Evolutionary conservation across 2,888 invertebrate species (phyloP), one percentile per base, ranked within the genome.

Genomic region (Dynastes grantii): DNA sequence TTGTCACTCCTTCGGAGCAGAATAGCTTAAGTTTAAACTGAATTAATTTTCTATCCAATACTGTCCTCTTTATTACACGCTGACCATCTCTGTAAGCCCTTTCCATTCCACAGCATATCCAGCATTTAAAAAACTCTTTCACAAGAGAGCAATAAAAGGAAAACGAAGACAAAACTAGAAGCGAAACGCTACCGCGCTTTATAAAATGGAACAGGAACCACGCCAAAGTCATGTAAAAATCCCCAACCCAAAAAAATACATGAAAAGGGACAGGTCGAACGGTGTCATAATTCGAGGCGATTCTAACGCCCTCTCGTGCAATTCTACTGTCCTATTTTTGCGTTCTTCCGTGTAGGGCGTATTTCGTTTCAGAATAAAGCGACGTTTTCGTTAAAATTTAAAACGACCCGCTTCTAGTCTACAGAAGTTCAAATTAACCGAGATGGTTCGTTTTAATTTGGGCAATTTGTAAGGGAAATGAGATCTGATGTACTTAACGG

Each of bases 161-260:
- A 49, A 49, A 13, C 32, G 1, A 3, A 16, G 1, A 13, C n/a
- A 40, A 40, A 65, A 49, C 32, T 22, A 11, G 63, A 22, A 11
- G 45, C 45, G 45, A 45, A 45, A n/a, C 3, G 49, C 0, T 5
- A 22, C 3, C 45, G 49, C 49, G 40, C 49, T 67, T 67, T 45
- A 67, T 45, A 45, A 45, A 45, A 45, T 61, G 22, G 16, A 16
- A 8, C 27, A 45, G 45, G 22, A 40, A 16, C 67, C 67, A 67
- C 67, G 67, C 67, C 67, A 67, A 67, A 67, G 40, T 45, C 67
- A 16, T 67, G 67, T 67, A 67, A 67, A 67, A 67, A 67, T 67
- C 22, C 49, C 49, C 67, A 40, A n/a, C 67, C 11, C 22, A 22
- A 67, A 67, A 45, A 67, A 67, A 67, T 45, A 67, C 49, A 67